Base-by-base conservation (phyloP, 37 sponge, comb jelly and placozoan species). In the Lycopodina hypogea region DNA sequence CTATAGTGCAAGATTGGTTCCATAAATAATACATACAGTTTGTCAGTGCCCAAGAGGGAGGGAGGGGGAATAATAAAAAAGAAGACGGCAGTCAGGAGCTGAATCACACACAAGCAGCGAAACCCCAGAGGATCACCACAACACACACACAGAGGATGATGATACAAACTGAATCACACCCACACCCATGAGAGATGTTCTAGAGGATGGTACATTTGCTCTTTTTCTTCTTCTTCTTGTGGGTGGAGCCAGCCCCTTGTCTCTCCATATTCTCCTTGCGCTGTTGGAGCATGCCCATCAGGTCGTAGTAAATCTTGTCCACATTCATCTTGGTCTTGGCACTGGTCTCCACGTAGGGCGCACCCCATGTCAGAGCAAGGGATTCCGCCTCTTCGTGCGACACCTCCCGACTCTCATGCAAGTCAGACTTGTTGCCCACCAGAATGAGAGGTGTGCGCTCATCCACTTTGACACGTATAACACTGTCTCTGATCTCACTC, bases 321-420 rank as follows among this genome's bases (percentile, higher is more conserved):
- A 97, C 94, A 39, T 97, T 97, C 38, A 72, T 72, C 18, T 88
- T 86, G 14, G 88, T 92, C 82, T 95, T 95, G n/a, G 99, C 99
- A 38, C 95, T 95, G 34, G 99, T 97, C 78, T 97, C 99, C 9
- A 93, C 56, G 74, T 92, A 97, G 2, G 84, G 78, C 8, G 88
- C 89, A 18, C 96, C 93, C 93, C 96, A 94, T 12, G 82, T 71
- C 22, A 52, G 42, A 4, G 99, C 95, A n/a, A 86, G 51, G 8
- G 53, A 60, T 57, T 85, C 80, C 4, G 89, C 99, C 30, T 92
- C 95, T 22, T 78, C 83, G 61, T 76, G 35, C 45, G 79, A 34
- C 51, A 96, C 97, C 30, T 72, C 86, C 32, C 87, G 56, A 2
- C 83, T 56, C n/a, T 84, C 80, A 15, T 94, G 84, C 56, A 94